A percentile compares a stretch with the other conserved stretches of the same genome.
phyloP scores from a whole-genome alignment of 1,140 invertebrate species.

The Ganaspis sp. region DNA sequence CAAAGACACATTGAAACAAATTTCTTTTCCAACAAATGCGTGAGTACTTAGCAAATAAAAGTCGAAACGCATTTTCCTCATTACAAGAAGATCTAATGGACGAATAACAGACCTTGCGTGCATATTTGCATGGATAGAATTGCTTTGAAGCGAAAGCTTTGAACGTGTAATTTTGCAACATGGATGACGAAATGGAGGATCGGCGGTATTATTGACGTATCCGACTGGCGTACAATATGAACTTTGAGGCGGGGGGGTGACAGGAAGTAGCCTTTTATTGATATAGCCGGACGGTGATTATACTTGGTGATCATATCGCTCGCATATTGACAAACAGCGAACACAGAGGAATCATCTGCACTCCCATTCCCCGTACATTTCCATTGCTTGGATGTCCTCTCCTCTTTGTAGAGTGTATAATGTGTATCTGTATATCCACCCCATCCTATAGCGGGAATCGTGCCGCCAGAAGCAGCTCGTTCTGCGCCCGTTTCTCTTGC shows the following conservation, averaged over 20 bases:
- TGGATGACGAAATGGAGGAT: constrained; percentile 22
- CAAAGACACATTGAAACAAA: too few species aligned
- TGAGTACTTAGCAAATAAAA: neutral
- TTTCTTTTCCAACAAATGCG: neutral
- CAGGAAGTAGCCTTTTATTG: constrained; percentile 64
- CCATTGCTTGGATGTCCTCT: constrained; percentile 45
- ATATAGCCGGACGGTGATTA: constrained; percentile 69
- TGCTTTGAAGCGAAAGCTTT: constrained; percentile 1
- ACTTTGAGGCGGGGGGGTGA: neutral
- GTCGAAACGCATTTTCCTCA: neutral
- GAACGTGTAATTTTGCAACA: neutral
- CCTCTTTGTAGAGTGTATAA: neutral
- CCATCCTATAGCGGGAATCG: constrained; percentile 9
- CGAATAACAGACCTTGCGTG: neutral
- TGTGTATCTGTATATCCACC: constrained; percentile 23
- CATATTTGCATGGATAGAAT: neutral
- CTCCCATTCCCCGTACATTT: constrained; percentile 47
- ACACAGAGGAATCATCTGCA: constrained; percentile 61
- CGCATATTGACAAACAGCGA: constrained; percentile 72
- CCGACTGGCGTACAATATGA: constrained; percentile 37
- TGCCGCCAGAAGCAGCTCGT: constrained; percentile 50
- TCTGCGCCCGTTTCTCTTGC: constrained; percentile 60
- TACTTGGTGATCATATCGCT: constrained; percentile 72
- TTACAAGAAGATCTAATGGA: constrained; percentile 4
- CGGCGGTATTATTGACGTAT: constrained; percentile 32